Percentiles rank a stretch among this genome's conserved stretches.
phyloP scores from a whole-genome alignment of 2,797 vertebrate genomes.

The Ibycter americanus region DNA sequence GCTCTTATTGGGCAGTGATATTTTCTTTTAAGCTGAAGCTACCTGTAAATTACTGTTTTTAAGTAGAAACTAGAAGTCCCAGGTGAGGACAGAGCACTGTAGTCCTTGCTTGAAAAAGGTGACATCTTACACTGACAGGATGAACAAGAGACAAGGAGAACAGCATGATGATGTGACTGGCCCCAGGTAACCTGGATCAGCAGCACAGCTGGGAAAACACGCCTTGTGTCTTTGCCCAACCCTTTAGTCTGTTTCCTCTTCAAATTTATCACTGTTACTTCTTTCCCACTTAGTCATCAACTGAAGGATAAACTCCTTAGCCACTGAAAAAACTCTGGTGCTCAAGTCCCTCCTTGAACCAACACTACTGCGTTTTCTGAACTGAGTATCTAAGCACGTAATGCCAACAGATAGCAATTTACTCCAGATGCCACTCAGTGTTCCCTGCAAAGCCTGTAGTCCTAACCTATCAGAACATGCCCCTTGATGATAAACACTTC shows the following conservation, averaged over 20 bases:
- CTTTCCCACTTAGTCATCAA: neutral
- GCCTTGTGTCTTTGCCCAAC: neutral
- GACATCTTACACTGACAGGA: neutral
- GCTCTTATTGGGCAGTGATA: neutral
- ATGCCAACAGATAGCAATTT: neutral
- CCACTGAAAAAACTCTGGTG: neutral
- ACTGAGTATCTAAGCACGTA: accelerated
- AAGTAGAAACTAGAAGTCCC: neutral
- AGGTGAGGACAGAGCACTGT: neutral
- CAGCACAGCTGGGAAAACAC: neutral
- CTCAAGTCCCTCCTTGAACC: neutral
- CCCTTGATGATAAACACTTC: neutral
- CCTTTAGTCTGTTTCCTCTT: neutral
- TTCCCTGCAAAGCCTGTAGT: neutral
- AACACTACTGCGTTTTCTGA: neutral
- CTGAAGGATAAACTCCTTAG: neutral
- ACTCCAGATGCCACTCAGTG: neutral
- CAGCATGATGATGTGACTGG: neutral
- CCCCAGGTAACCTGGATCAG: neutral
- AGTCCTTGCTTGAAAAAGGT: neutral
- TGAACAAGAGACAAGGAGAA: neutral
- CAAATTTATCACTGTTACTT: neutral
- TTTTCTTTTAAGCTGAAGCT: neutral
- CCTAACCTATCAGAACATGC: neutral
- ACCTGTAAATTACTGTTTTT: neutral